Base-by-base conservation (phyloP, 2,888 invertebrate species). In the Diloba caeruleocephala region DNA sequence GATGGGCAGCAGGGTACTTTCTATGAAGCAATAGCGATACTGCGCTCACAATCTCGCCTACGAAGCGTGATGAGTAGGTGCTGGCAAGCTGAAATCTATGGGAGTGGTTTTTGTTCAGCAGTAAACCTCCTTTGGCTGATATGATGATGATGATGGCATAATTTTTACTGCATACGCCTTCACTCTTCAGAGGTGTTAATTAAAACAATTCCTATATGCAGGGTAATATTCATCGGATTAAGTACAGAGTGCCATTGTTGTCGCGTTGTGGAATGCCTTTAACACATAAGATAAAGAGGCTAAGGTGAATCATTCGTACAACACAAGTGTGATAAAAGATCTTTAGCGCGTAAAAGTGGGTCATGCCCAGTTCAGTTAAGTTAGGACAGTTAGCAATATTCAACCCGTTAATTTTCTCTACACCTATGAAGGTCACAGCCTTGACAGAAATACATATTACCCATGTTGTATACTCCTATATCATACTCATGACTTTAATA, bases 241-340 rank as follows among this genome's bases (percentile, higher is more conserved):
- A 51, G 41, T 50, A 62, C 42, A 58, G 37, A 41, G 48, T 33
- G 12, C 25, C 42, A 46, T 66, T 61, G 64, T 80, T 44, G 39
- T 15, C 14, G 36, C 39, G 44, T 8, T 58, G 51, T 57, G 59
- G 56, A 72, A 71, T 74, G 63, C 65, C 60, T 70, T 70, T 67
- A 77, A 38, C 58, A 68, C 62, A 64, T 57, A 71, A 77, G 79
- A 82, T 78, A 80, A 80, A 49, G 69, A 56, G 66, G 73, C 75
- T 77, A 67, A 78, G 60, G 60, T 85, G 84, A 85, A 67, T 85
- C 84, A 88, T 72, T 63, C 54, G 61, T 66, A 65, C 64, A 77
- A 71, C 76, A 74, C 76, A 81, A 78, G 77, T 78, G 61, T 81
- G 79, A 83, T 85, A 83, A 81, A 83, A 80, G 59, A 70, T 77